phyloP scores from a whole-genome alignment of 1,140 invertebrate genomes.

The Eriocheir sinensis region DNA sequence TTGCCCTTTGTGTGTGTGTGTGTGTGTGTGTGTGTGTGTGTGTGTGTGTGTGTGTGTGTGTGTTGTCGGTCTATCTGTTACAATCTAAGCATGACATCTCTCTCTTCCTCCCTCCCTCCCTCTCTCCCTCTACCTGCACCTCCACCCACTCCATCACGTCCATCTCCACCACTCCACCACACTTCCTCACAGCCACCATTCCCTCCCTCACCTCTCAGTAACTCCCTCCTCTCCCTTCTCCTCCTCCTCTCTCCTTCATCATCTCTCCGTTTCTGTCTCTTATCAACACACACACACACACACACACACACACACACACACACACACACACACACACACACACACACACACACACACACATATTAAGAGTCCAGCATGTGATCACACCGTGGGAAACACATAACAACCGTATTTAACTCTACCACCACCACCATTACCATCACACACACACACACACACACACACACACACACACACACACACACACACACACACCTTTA shows the following conservation, averaged over 20 bases:
- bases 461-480: too few relatives aligned
- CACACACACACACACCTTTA: too few relatives aligned
- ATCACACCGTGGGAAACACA: too few relatives aligned
- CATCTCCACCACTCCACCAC: background rate
- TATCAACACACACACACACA: background rate
- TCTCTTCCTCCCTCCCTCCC: too few relatives aligned
- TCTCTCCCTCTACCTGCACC: background rate
- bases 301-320: background rate
- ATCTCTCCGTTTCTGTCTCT: background rate
- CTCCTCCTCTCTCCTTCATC: background rate
- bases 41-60: background rate
- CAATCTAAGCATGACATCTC: too few relatives aligned
- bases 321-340: too few relatives aligned
- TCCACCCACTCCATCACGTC: background rate
- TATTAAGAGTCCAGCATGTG: too few relatives aligned
- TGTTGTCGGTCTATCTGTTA: too few relatives aligned
- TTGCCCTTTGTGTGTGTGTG: background rate
- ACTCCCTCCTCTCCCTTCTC: background rate
- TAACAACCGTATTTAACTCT: too few relatives aligned
- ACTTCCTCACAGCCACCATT: background rate
- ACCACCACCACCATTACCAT: too few relatives aligned
- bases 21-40: background rate
- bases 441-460: too few relatives aligned
- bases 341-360: too few relatives aligned
- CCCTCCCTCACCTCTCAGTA: background rate